Evolutionary conservation across 2,113 vertebrate species (phyloP), one percentile per base, ranked within the genome.

Genomic region (Numida meleagris): DNA sequence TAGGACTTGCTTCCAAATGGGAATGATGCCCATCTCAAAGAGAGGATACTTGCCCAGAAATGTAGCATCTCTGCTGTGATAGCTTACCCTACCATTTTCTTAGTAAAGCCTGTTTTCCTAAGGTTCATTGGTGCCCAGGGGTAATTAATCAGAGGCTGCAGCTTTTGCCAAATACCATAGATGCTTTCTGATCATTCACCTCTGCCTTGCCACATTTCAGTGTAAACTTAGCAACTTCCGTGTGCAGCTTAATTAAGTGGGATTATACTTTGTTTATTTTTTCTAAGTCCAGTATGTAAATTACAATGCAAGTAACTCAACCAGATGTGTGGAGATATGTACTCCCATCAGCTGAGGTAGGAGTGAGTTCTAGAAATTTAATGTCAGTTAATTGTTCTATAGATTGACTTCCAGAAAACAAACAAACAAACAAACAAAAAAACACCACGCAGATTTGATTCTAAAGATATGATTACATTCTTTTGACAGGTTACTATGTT

Each of bases 311-410:
- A 48, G 19, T 70, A 58, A 48, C 53, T 85, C 62, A 70, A 3
- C 4, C 4, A 57, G 27, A 42, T 33, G 7, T 38, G 38, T 82
- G 33, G 38, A 91, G 50, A 27, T 53, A 29, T 0, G 0, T 53
- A 19, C 38, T 87, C 11, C 20, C 58, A 18, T 79, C 10, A 34
- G n/a, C 48, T 75, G 63, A 59, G 40, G 43, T 12, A 46, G 31
- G 38, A 82, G 27, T n/a, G 38, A 77, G 25, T 53, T 53, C 45
- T n/a, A 73, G 53, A 51, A 80, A 51, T 14, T 15, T 62, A 14
- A 6, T 50, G n/a, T n/a, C 36, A 80, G 36, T 59, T 78, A 82
- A 40, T 27, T 71, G 23, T 51, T 55, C 48, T 88, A 12, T 34
- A 24, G 38, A 6, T 42, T 67, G 38, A 59, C 31, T 83, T 71